Evolutionary conservation across 2,113 vertebrate genomes (phyloP), one percentile per base, ranked within the genome.

Genomic region (Panthera leo): DNA sequence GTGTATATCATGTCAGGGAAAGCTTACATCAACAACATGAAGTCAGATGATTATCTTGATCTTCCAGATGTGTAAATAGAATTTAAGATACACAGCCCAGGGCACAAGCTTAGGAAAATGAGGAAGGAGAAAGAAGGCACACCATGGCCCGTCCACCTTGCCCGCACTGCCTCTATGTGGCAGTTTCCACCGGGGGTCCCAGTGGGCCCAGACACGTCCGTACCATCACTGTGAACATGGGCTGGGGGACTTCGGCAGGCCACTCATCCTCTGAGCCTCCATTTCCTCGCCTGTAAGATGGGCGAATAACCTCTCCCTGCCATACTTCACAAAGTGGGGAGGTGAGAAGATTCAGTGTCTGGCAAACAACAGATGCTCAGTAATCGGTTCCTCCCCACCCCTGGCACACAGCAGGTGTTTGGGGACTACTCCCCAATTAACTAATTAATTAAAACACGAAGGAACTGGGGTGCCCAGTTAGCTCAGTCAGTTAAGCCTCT

Each of bases 161-260:
- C 10, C 45, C 36, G 12, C 13, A 5, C 83, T 0, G 0, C 36
- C 88, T n/a, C 19, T 5, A 2, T 0, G 31, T 0, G 10, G 48
- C 39, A 21, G 51, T 53, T 21, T 29, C 63, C 5, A 80, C 16
- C 2, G 9, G 13, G 8, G 25, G 58, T 48, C 65, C 42, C 5
- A 10, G 25, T 1, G 5, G 68, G 58, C 21, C 9, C 2, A 14
- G 58, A 34, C 18, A 27, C 0, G 7, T 55, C 85, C 7, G 12
- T 3, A 25, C 7, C 31, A 15, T 3, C 1, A 7, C 34, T 3
- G 4, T 8, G 15, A 19, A 39, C 48, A 12, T 10, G 25, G 71
- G 23, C 27, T 68, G 48, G 34, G n/a, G 61, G 19, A 58, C 27
- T 0, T 13, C 7, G 53, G 15, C 13, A 58, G 25, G 12, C 18